Percentiles rank a stretch among this genome's conserved stretches.
phyloP scores from a whole-genome alignment of 2,888 invertebrate species.

The Apotomis capreana region DNA sequence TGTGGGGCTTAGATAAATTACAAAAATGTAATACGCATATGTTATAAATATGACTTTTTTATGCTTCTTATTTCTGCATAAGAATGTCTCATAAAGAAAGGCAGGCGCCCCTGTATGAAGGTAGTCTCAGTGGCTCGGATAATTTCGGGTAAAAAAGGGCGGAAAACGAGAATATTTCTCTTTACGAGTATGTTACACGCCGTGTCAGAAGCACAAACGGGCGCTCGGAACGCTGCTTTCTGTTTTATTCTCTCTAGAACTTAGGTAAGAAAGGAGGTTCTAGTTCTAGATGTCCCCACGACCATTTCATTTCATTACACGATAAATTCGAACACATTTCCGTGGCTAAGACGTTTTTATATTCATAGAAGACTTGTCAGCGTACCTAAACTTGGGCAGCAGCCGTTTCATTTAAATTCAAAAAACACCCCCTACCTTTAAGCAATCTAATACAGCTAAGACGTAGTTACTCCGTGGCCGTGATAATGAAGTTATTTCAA shows the following conservation, averaged over 20 bases:
- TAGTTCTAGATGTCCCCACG: not conserved
- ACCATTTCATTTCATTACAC: not conserved
- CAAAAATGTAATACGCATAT: not conserved
- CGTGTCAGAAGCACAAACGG: slow-evolving; percentile 19
- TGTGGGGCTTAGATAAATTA: slow-evolving; percentile 14
- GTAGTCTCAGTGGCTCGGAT: slow-evolving; percentile 58
- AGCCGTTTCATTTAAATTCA: slow-evolving; percentile 17
- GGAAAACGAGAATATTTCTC: slow-evolving; percentile 52
- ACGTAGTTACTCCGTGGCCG: slow-evolving; percentile 14
- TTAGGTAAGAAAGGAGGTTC: slow-evolving; percentile 1
- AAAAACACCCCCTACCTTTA: slow-evolving; percentile 10
- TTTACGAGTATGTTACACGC: slow-evolving; percentile 37
- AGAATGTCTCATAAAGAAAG: slow-evolving; percentile 40
- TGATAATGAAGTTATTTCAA: slow-evolving; percentile 37
- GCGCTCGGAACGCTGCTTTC: slow-evolving; percentile 25
- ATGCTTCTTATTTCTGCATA: slow-evolving; percentile 27
- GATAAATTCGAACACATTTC: not conserved
- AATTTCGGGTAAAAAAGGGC: slow-evolving; percentile 61
- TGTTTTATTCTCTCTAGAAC: not conserved
- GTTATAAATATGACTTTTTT: slow-evolving; percentile 29
- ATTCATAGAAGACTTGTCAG: not conserved
- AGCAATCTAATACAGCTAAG: slow-evolving; percentile 14
- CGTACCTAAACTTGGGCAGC: not conserved
- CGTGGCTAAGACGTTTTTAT: not conserved
- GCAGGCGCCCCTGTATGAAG: slow-evolving; percentile 37